Evolutionary conservation across 2,888 invertebrate species (phyloP).

Genomic region (Lycophotia porphyrea): DNA sequence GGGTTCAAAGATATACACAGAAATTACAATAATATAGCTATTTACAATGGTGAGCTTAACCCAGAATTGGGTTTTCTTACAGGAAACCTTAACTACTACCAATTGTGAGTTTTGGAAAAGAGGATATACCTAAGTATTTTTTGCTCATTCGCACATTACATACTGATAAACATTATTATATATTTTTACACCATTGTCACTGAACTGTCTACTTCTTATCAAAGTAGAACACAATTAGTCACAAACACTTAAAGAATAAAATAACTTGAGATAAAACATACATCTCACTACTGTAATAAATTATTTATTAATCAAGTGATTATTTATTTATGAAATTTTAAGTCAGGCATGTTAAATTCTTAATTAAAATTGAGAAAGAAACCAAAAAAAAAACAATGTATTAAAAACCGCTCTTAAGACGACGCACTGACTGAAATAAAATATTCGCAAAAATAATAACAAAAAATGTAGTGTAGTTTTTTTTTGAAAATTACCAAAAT

Average conservation of each 20-base stretch:
- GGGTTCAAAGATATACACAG: neutral
- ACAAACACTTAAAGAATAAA: conserved; percentile 6
- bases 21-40: neutral
- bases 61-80: neutral
- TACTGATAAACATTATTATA: neutral
- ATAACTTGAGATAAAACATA: conserved; percentile 10
- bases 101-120: neutral
- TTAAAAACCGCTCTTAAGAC: too few relatives aligned
- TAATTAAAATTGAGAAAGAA: too few relatives aligned
- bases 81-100: neutral
- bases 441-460: neutral
- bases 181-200: conserved; percentile 2
- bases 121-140: neutral
- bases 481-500: neutral
- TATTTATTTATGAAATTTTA: neutral
- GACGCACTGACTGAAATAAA: too few relatives aligned
- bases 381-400: neutral
- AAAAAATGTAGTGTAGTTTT: neutral
- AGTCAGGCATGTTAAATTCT: neutral
- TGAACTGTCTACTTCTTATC: conserved; percentile 7
- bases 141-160: neutral
- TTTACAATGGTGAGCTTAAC: neutral
- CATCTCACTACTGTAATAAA: conserved; percentile 2
- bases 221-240: conserved; percentile 1
- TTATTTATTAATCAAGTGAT: neutral